These are phyloP conservation scores for Onthophagus taurus DNA, from an alignment of 1,140 invertebrate genomes.

Conservation along the genomic window DNA sequence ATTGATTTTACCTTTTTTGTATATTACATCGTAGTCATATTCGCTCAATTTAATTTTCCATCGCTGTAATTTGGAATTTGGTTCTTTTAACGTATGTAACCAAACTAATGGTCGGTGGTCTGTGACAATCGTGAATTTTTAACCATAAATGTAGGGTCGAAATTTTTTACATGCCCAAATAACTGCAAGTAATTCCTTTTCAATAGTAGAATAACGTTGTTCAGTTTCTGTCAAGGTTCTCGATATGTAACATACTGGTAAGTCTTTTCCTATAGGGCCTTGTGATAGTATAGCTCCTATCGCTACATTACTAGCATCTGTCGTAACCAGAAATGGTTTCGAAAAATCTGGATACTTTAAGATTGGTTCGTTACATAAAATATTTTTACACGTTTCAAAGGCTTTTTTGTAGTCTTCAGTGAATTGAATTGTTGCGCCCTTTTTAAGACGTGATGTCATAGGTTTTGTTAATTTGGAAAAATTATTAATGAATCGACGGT, in stretches of 20 bases:
- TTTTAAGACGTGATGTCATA: slow-evolving; percentile 10
- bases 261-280: no score
- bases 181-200: slow-evolving; percentile 32
- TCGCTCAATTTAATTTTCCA: slow-evolving; percentile 31
- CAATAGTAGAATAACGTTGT: slow-evolving; percentile 29
- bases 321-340: slow-evolving; percentile 19
- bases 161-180: slow-evolving; percentile 38
- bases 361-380: slow-evolving; percentile 9
- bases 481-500: slow-evolving; percentile 13
- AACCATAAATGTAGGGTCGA: slow-evolving; percentile 33
- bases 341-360: slow-evolving; percentile 6
- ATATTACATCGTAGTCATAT: slow-evolving; percentile 30
- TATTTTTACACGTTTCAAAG: slow-evolving; percentile 9
- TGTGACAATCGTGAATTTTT: slow-evolving; percentile 26
- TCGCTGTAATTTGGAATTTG: slow-evolving; percentile 23
- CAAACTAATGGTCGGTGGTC: slow-evolving; percentile 42
- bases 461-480: slow-evolving; percentile 13
- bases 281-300: slow-evolving; percentile 29
- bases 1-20: slow-evolving; percentile 18
- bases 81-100: slow-evolving; percentile 39
- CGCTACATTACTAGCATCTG: slow-evolving; percentile 28
- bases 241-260: slow-evolving; percentile 20
- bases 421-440: slow-evolving; percentile 6
- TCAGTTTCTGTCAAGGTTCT: slow-evolving; percentile 18
- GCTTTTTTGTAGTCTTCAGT: slow-evolving; percentile 2